Evolutionary conservation across 2,113 vertebrate species (phyloP).

Genomic region (Gymnorhina tibicen): DNA sequence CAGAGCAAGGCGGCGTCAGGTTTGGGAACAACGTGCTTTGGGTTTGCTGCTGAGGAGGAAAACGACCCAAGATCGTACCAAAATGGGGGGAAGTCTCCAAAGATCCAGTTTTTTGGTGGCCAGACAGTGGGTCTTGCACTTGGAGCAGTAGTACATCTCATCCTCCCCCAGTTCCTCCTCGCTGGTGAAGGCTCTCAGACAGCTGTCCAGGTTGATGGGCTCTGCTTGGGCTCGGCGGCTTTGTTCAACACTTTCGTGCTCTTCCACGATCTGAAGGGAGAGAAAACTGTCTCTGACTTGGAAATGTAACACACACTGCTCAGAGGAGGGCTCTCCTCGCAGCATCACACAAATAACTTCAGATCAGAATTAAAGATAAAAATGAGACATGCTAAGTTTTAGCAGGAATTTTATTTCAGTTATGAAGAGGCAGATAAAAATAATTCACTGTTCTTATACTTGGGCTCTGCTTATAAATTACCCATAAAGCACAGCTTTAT

Average conservation of each 20-base stretch:
- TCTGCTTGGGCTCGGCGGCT: slow-evolving; percentile 92
- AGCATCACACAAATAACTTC: background rate
- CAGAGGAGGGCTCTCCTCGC: background rate
- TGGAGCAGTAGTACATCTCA: slow-evolving; percentile 98
- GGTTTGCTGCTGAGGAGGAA: background rate
- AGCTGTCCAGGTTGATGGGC: slow-evolving; percentile 96
- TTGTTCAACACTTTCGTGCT: slow-evolving; percentile 93
- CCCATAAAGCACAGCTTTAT: background rate
- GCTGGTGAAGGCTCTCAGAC: slow-evolving; percentile 92
- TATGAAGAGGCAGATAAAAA: background rate
- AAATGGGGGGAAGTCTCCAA: slow-evolving; percentile 94
- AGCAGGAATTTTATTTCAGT: background rate
- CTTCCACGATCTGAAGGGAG: slow-evolving; percentile 85
- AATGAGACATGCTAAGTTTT: background rate
- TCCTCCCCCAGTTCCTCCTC: slow-evolving; percentile 97
- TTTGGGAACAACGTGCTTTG: background rate
- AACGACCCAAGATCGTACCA: slow-evolving; percentile 73
- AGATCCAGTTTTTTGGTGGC: slow-evolving; percentile 98
- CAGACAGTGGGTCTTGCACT: slow-evolving; percentile 93
- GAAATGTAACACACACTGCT: background rate
- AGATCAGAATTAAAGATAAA: background rate
- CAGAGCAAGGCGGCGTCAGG: background rate
- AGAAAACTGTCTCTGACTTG: background rate
- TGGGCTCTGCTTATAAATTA: background rate
- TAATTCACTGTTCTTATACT: background rate